These are phyloP conservation scores for Argopecten irradians DNA, from an alignment of 1,140 invertebrate species.

Conservation along the genomic window DNA sequence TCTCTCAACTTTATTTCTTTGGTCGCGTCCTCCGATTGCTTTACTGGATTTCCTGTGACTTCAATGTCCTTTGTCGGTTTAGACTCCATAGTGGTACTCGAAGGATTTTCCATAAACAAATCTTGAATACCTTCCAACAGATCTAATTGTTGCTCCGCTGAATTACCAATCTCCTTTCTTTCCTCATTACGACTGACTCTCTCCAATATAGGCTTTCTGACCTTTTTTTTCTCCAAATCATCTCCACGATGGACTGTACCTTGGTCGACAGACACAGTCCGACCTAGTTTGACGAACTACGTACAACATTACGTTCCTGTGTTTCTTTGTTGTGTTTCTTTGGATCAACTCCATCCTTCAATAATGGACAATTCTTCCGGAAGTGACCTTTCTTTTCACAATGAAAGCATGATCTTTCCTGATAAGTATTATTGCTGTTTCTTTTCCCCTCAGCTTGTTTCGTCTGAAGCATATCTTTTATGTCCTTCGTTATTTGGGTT, in stretches of 20 bases:
- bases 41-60: too few species aligned
- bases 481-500: too few species aligned
- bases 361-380: neutral
- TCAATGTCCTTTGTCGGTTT: too few species aligned
- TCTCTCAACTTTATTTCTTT: too few species aligned
- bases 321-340: neutral
- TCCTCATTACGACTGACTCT: too few species aligned
- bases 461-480: too few species aligned
- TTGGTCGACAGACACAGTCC: slow-evolving; percentile 32
- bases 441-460: neutral
- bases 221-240: neutral
- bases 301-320: neutral
- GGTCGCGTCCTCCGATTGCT: too few species aligned
- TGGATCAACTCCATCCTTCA: neutral
- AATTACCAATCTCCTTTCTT: neutral
- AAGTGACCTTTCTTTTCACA: slow-evolving; percentile 28
- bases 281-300: neutral
- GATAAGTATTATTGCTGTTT: neutral
- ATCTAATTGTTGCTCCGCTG: too few species aligned
- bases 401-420: neutral
- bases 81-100: neutral
- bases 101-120: too few species aligned
- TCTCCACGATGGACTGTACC: neutral
- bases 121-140: too few species aligned
- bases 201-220: neutral